Conservation (phyloP, 1,140 invertebrate genomes). For the Aphelenchoides fujianensis region DNA sequence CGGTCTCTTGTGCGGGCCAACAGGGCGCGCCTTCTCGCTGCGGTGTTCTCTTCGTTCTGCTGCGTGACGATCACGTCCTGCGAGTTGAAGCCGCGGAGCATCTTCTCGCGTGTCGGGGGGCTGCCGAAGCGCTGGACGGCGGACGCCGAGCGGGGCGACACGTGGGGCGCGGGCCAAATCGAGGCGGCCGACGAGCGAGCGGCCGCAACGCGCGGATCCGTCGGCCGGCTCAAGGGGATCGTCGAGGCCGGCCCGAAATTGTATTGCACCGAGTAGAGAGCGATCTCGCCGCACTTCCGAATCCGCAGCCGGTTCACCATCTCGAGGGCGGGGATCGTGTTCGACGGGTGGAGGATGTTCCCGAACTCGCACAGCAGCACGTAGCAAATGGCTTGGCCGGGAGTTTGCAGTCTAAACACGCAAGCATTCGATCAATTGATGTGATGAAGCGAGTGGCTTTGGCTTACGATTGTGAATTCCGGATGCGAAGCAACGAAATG, state of each 20-base stretch:
- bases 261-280: slow-evolving; percentile 50
- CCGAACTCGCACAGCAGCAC: slow-evolving; percentile 58
- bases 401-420: too few relatives aligned
- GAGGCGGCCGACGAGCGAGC: slow-evolving; percentile 8
- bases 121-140: slow-evolving; percentile 30
- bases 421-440: too few relatives aligned
- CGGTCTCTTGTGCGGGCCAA: slow-evolving; percentile 40
- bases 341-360: slow-evolving; percentile 55
- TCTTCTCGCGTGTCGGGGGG: slow-evolving; percentile 23
- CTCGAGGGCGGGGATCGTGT: slow-evolving; percentile 53
- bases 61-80: slow-evolving; percentile 51
- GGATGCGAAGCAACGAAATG: slow-evolving; percentile 45
- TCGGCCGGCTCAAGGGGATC: slow-evolving; percentile 12
- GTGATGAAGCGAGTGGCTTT: too few relatives aligned
- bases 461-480: slow-evolving; percentile 1
- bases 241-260: slow-evolving; percentile 26
- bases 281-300: slow-evolving; percentile 57
- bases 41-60: slow-evolving; percentile 31
- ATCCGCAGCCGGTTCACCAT: slow-evolving; percentile 57
- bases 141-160: slow-evolving; percentile 22
- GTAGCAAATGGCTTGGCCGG: too few relatives aligned
- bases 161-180: slow-evolving; percentile 29
- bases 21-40: slow-evolving; percentile 23
- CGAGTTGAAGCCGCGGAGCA: too few relatives aligned
- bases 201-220: not conserved